Percentiles rank a stretch among this genome's conserved stretches.
phyloP scores from a whole-genome alignment of 2,113 vertebrate genomes.

The Sander vitreus region DNA sequence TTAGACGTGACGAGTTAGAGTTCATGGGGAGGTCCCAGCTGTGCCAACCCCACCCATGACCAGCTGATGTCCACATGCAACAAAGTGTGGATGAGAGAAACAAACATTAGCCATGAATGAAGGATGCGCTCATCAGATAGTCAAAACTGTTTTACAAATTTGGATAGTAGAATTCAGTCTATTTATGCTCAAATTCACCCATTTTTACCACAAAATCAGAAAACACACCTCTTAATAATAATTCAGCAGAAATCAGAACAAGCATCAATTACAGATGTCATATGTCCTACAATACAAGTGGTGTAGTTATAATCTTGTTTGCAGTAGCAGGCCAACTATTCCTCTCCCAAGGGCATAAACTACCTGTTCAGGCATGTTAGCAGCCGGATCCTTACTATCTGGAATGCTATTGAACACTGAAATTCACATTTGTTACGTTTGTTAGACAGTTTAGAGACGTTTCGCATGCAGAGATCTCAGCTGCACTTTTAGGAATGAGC shows the following conservation, averaged over 20 bases:
- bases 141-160: not conserved
- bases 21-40: constrained; percentile 65
- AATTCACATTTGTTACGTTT: constrained; percentile 7
- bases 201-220: not conserved
- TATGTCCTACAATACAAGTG: not conserved
- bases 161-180: not conserved
- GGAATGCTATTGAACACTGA: constrained; percentile 51
- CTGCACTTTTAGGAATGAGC: constrained; percentile 10
- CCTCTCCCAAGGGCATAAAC: constrained; percentile 45
- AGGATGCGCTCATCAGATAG: not conserved
- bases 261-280: not conserved
- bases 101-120: not conserved
- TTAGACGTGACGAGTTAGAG: constrained; percentile 8
- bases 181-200: not conserved
- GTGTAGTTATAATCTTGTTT: constrained; percentile 7
- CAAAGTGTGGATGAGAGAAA: constrained; percentile 1
- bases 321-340: constrained; percentile 32
- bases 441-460: not conserved
- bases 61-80: constrained; percentile 39
- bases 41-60: constrained; percentile 21
- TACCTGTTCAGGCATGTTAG: constrained; percentile 61
- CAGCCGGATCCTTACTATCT: constrained; percentile 21
- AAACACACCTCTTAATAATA: not conserved
- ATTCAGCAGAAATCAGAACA: not conserved
- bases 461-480: constrained; percentile 11